Evolutionary conservation across 2,113 vertebrate species (phyloP), one percentile per base, ranked within the genome.

Genomic region (Gnathonemus longibarbis): DNA sequence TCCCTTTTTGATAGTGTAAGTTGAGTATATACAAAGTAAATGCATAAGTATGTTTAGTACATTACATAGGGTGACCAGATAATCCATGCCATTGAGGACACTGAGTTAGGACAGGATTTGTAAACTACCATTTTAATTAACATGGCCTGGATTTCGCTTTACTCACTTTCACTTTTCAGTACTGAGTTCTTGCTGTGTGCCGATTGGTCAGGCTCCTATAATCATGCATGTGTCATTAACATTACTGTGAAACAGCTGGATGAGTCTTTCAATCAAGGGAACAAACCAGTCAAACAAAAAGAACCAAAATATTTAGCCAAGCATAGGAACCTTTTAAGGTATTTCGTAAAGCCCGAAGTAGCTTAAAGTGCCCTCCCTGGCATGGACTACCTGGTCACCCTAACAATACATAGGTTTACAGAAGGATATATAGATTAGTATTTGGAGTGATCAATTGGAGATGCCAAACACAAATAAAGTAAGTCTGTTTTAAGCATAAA

Each of bases 401-500:
- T 62, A 62, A n/a, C 24, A 62, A n/a, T 62, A n/a, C 11, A 17
- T 11, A n/a, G 45, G 49, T 39, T 52, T 48, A 87, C 48, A 53
- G 46, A 48, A 46, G 42, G 11, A 31, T 66, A 19, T n/a, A 21
- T 13, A 27, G 19, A 42, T 35, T 21, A 11, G 17, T 39, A 45
- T 9, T 42, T 42, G 39, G 39, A 42, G 39, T 42, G 39, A 42
- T 42, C 39, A 42, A 42, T 42, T 42, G 39, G 39, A 84, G 19
- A 83, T 10, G 6, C 19, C 48, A 74, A n/a, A 89, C 3, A 56
- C 77, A 84, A 53, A 42, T 53, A 9, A 21, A 27, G 17, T 24
- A 89, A n/a, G 9, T 10, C 46, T 83, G 27, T 91, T 91, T 91
- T 8, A 87, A 90, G 89, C 48, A 87, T 35, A 87, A 70, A 39